Conservation (phyloP, 2,888 invertebrate species). For the Nephrocerus scutellatus region DNA sequence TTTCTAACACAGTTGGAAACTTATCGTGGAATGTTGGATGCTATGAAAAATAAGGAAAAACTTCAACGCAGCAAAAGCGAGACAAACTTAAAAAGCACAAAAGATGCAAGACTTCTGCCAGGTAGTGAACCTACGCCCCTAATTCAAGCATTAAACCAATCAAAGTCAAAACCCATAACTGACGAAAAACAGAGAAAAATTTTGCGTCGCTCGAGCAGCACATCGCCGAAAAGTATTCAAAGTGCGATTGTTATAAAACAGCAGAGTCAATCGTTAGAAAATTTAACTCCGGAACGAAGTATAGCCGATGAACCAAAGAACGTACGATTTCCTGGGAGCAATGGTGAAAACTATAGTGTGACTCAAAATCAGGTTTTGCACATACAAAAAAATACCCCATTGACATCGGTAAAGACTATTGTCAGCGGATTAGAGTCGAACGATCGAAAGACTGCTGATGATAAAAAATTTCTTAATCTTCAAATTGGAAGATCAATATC, state of each 20-base stretch:
- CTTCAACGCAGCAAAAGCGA: conserved; percentile 89
- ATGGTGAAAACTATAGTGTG: conserved; percentile 80
- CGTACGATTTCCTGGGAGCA: conserved; percentile 76
- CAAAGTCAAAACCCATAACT: conserved; percentile 36
- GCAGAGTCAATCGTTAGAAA: conserved; percentile 47
- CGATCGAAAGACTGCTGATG: conserved; percentile 42
- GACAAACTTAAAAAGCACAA: conserved; percentile 71
- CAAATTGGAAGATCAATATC: conserved; percentile 26
- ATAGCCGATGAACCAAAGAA: conserved; percentile 58
- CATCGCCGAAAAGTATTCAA: conserved; percentile 40
- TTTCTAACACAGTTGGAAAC: conserved; percentile 92
- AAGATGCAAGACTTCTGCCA: conserved; percentile 53
- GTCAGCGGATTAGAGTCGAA: conserved; percentile 64
- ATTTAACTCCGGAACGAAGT: conserved; percentile 41
- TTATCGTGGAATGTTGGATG: conserved; percentile 92
- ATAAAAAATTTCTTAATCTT: conserved; percentile 29
- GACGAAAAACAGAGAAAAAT: conserved; percentile 38
- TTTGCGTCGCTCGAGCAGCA: conserved; percentile 42
- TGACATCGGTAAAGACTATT: conserved; percentile 60
- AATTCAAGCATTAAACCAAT: conserved; percentile 52
- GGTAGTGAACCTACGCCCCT: conserved; percentile 57
- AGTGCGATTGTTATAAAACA: conserved; percentile 41
- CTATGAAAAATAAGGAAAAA: conserved; percentile 92
- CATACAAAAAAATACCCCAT: conserved; percentile 56
- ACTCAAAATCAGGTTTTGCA: conserved; percentile 86